A percentile compares a stretch with the other conserved stretches of the same genome.
Conservation (phyloP, 2,888 invertebrate species). For the Hedychridium roseum region DNA sequence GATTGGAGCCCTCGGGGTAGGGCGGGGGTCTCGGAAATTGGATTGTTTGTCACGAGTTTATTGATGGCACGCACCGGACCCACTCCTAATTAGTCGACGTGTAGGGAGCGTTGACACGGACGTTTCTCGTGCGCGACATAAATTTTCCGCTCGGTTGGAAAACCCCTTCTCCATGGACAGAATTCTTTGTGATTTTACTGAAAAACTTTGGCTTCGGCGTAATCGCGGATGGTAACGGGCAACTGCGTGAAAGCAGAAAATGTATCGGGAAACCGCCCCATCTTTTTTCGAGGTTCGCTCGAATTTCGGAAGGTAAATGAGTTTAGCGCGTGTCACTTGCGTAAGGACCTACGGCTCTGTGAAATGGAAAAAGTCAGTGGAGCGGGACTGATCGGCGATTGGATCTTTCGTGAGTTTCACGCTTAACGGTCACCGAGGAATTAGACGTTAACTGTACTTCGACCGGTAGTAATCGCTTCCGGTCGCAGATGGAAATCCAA, state of each 20-base stretch:
- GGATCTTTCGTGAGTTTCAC: constrained; percentile 1
- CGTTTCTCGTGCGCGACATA: neutral
- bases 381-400: no score
- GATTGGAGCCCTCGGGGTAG: neutral
- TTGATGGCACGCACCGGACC: constrained; percentile 11
- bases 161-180: no score
- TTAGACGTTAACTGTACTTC: constrained; percentile 26
- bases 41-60: constrained; percentile 30
- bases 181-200: no score
- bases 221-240: no score
- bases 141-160: no score
- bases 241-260: no score
- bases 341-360: neutral
- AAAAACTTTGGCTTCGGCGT: no score
- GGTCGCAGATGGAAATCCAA: constrained; percentile 9
- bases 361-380: constrained; percentile 3
- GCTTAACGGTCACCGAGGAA: constrained; percentile 17
- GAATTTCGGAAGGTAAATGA: no score
- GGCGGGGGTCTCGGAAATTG: constrained; percentile 19
- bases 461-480: constrained; percentile 22
- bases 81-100: constrained; percentile 23
- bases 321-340: neutral
- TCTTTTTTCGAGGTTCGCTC: no score
- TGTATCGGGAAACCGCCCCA: no score
- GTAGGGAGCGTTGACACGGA: constrained; percentile 10